phyloP scores from a whole-genome alignment of 2,888 invertebrate genomes.

The Drosophila niveifrons region DNA sequence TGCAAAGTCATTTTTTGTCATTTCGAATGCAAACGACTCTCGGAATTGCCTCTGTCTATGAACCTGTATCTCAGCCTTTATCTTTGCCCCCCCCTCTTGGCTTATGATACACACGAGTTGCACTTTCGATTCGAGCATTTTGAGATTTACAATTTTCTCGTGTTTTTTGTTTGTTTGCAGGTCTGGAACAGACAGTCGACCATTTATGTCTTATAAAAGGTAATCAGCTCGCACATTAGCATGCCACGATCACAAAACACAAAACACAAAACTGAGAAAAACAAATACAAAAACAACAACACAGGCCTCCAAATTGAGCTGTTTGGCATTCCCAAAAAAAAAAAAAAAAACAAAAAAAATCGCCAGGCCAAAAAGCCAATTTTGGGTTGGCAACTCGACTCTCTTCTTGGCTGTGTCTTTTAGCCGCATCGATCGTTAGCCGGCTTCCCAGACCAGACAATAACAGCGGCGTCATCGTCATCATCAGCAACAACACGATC shows the following conservation, averaged over 20 bases:
- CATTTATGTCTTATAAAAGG: slow-evolving; percentile 77
- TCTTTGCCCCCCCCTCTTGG: background rate
- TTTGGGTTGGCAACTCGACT: slow-evolving; percentile 36
- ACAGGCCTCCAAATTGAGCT: slow-evolving; percentile 52
- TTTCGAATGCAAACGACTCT: slow-evolving; percentile 45
- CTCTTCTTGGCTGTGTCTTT: too few species aligned
- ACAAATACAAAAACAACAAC: slow-evolving; percentile 20
- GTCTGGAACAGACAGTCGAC: slow-evolving; percentile 38
- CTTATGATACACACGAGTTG: slow-evolving; percentile 11
- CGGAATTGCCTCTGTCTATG: slow-evolving; percentile 8
- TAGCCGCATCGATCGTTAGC: slow-evolving; percentile 53
- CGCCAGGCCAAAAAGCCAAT: slow-evolving; percentile 32
- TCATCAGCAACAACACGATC: slow-evolving; percentile 41
- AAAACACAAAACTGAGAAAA: slow-evolving; percentile 23
- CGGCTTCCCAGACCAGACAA: slow-evolving; percentile 18
- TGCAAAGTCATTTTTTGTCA: slow-evolving; percentile 52
- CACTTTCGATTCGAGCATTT: slow-evolving; percentile 51
- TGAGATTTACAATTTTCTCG: slow-evolving; percentile 18
- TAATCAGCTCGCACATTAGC: slow-evolving; percentile 66
- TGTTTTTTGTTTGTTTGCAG: slow-evolving; percentile 24
- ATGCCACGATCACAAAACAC: slow-evolving; percentile 33
- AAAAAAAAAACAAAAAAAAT: too few species aligned
- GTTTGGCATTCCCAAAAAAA: slow-evolving; percentile 50
- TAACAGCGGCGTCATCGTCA: slow-evolving; percentile 31
- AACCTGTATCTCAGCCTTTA: slow-evolving; percentile 1